Conservation (phyloP, 2,888 invertebrate species). For the Drosophila incognita region DNA sequence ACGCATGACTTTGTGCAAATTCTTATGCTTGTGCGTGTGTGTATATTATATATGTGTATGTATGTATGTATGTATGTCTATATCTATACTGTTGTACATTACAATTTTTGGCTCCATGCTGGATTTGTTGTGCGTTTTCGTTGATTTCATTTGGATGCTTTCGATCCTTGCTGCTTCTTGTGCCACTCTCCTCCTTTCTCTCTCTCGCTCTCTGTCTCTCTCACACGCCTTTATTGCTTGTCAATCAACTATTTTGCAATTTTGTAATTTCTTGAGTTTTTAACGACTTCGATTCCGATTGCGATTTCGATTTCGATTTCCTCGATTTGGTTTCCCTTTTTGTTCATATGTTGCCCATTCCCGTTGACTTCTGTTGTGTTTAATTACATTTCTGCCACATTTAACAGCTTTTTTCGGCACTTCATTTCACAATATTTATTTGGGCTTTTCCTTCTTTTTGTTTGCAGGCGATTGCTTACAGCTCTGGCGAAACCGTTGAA, state of each 20-base stretch:
- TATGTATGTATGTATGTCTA: slow-evolving; percentile 10
- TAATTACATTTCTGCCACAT: slow-evolving; percentile 39
- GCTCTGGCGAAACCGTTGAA: slow-evolving; percentile 54
- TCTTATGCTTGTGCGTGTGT: slow-evolving; percentile 10
- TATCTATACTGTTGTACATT: slow-evolving; percentile 67
- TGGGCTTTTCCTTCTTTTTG: slow-evolving; percentile 5
- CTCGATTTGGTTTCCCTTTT: slow-evolving; percentile 10
- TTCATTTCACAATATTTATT: slow-evolving; percentile 54
- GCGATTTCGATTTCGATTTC: slow-evolving; percentile 11
- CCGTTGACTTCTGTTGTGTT: slow-evolving; percentile 16
- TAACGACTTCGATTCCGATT: slow-evolving; percentile 32
- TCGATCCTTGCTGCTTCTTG: slow-evolving; percentile 14
- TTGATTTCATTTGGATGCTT: slow-evolving; percentile 54
- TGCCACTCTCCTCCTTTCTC: background rate
- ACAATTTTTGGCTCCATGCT: slow-evolving; percentile 78
- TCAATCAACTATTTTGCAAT: slow-evolving; percentile 27
- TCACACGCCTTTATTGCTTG: background rate
- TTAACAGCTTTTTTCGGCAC: slow-evolving; percentile 45
- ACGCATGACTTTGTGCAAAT: slow-evolving; percentile 57
- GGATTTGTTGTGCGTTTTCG: slow-evolving; percentile 69
- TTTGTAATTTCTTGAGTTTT: slow-evolving; percentile 18
- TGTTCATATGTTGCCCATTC: slow-evolving; percentile 38
- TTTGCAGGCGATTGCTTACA: slow-evolving; percentile 13
- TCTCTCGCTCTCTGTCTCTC: background rate
- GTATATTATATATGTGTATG: slow-evolving; percentile 3